phyloP scores from a whole-genome alignment of 2,113 vertebrate species.

The Sinocyclocheilus anophthalmus region DNA sequence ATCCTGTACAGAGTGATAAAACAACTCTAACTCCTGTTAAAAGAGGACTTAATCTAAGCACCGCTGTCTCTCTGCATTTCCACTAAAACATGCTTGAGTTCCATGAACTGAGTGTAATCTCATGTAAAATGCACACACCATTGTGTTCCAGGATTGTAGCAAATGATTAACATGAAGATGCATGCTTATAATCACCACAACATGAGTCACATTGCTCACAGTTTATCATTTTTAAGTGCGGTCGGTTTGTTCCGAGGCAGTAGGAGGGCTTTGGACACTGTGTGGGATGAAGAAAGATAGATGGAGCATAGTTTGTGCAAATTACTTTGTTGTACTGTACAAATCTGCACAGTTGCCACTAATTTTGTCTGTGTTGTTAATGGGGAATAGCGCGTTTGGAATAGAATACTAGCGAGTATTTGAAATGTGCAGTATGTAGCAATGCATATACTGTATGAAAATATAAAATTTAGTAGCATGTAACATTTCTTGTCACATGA shows the following conservation, averaged over 20 bases:
- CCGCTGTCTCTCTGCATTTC: background rate
- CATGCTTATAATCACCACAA: slow-evolving; percentile 7
- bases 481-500: background rate
- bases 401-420: background rate
- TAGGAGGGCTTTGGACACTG: background rate
- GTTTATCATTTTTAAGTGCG: background rate
- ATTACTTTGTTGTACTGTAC: background rate
- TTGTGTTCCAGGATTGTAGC: background rate
- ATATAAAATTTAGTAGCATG: background rate
- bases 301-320: background rate
- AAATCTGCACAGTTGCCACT: background rate
- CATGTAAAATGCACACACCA: background rate
- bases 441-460: background rate
- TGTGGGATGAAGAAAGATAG: background rate
- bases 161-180: background rate
- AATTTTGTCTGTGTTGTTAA: background rate
- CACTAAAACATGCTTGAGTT: background rate
- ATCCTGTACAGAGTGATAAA: background rate
- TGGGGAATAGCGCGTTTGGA: background rate
- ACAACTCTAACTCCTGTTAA: slow-evolving; percentile 4
- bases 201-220: background rate
- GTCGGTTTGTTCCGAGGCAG: background rate
- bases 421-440: background rate
- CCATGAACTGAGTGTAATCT: background rate
- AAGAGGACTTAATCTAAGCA: slow-evolving; percentile 1